phyloP scores from a whole-genome alignment of 2,113 vertebrate species.

The Struthio camelus region DNA sequence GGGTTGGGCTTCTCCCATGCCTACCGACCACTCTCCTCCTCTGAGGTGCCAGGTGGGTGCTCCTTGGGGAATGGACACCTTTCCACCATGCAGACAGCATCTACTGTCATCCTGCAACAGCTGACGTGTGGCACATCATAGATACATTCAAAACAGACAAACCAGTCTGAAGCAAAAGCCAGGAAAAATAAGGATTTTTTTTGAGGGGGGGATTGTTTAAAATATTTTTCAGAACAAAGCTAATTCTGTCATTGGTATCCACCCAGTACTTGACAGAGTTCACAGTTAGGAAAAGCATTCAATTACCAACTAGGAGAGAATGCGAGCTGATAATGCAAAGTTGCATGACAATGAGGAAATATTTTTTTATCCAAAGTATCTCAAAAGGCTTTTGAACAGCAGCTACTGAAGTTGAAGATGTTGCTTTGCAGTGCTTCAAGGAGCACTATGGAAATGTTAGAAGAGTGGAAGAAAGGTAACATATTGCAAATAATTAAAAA shows the following conservation, averaged over 20 bases:
- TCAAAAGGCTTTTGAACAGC: not conserved
- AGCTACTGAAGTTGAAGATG: not conserved
- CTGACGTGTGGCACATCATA: not conserved
- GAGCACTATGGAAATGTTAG: not conserved
- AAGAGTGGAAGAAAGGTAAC: not conserved
- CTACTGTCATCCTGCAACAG: not conserved
- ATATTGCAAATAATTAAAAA: not conserved
- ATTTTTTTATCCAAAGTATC: not conserved
- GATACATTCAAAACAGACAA: not conserved
- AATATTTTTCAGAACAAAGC: not conserved
- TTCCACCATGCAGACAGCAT: not conserved
- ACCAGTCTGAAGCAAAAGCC: not conserved
- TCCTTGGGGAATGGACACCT: not conserved
- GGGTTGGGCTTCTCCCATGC: not conserved
- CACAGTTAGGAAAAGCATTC: not conserved
- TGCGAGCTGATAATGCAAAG: not conserved
- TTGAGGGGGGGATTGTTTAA: not conserved
- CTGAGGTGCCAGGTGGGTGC: not conserved
- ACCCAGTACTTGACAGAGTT: not conserved
- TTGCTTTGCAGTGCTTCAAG: not conserved
- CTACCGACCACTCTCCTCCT: not conserved
- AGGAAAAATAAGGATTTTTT: not conserved
- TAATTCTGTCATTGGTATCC: not conserved
- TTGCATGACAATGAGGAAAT: not conserved
- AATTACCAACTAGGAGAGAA: not conserved